Conservation (phyloP, 1,140 invertebrate genomes). For the Amphibalanus amphitrite region DNA sequence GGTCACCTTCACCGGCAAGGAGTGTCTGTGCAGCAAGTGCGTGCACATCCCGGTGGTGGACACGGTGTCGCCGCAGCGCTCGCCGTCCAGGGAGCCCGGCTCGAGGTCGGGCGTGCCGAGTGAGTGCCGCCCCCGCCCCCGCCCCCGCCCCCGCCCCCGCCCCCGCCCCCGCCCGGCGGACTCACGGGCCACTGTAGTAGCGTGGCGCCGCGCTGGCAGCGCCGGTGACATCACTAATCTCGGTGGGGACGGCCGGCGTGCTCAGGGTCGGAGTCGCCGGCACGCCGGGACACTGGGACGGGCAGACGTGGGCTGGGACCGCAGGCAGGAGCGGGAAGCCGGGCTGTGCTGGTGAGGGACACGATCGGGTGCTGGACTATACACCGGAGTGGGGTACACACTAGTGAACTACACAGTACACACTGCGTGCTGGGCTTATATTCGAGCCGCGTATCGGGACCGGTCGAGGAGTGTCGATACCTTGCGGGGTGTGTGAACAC, state of each 20-base stretch:
- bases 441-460: too few relatives aligned
- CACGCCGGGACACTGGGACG: neutral
- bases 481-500: too few relatives aligned
- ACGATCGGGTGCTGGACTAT: too few relatives aligned
- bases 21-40: constrained; percentile 71
- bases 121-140: constrained; percentile 13
- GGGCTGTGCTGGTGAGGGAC: too few relatives aligned
- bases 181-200: neutral
- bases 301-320: too few relatives aligned
- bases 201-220: too few relatives aligned
- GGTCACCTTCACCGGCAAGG: constrained; percentile 67
- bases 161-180: neutral
- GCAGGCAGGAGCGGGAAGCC: too few relatives aligned
- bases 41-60: constrained; percentile 48
- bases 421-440: too few relatives aligned
- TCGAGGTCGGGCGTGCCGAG: constrained; percentile 15
- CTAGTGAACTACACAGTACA: too few relatives aligned
- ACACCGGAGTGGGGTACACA: too few relatives aligned
- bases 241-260: neutral
- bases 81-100: constrained; percentile 14
- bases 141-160: too few relatives aligned
- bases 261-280: neutral
- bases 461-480: too few relatives aligned
- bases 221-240: neutral
- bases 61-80: constrained; percentile 24